These are phyloP conservation scores for Synanthedon tipuliformis DNA, from an alignment of 2,888 invertebrate genomes.

Conservation along the genomic window DNA sequence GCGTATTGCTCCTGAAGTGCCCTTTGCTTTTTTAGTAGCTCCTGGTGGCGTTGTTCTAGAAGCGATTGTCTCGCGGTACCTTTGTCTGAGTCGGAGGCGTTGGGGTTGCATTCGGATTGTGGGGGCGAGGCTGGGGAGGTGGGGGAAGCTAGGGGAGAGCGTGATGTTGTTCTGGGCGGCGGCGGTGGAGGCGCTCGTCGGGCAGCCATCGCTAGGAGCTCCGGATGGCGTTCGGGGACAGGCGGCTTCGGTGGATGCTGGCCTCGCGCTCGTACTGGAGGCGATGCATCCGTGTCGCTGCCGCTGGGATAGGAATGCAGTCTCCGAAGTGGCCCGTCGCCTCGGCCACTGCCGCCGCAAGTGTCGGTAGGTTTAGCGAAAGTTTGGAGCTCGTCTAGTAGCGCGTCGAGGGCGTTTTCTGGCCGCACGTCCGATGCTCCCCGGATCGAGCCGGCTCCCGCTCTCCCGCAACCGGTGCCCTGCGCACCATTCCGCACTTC, in stretches of 20 bases:
- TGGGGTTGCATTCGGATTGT: conserved; percentile 44
- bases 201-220: conserved; percentile 77
- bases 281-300: conserved; percentile 83
- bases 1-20: conserved; percentile 93
- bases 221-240: conserved; percentile 84
- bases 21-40: conserved; percentile 87
- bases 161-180: conserved; percentile 91
- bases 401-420: conserved; percentile 97
- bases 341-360: conserved; percentile 63
- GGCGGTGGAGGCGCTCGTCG: conserved; percentile 86
- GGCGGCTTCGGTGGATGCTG: conserved; percentile 78
- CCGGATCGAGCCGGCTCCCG: conserved; percentile 24
- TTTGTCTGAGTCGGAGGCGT: conserved; percentile 25
- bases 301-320: conserved; percentile 89
- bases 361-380: conserved; percentile 78
- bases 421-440: conserved; percentile 68
- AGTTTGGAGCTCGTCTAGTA: conserved; percentile 93
- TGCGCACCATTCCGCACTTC: conserved; percentile 55
- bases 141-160: conserved; percentile 88
- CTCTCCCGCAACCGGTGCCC: conserved; percentile 48
- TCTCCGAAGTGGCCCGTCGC: conserved; percentile 74
- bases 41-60: conserved; percentile 89
- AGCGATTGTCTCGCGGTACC: conserved; percentile 73
- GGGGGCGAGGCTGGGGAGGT: conserved; percentile 78
- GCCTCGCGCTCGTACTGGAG: conserved; percentile 76